These are phyloP conservation scores for Trigoniulus corallinus DNA, from an alignment of 1,140 invertebrate genomes.

Conservation along the genomic window DNA sequence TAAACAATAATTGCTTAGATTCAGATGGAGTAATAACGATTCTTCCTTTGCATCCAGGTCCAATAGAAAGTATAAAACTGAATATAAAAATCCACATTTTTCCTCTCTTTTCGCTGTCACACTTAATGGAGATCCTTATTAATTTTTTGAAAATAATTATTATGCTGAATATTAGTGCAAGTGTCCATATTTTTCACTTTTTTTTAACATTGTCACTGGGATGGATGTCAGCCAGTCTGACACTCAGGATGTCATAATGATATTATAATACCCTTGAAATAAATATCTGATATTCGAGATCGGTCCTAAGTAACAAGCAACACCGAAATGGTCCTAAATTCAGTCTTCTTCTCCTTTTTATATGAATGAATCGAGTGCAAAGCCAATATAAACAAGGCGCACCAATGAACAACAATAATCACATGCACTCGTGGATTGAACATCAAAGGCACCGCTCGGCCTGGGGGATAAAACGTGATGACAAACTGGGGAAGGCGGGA, in stretches of 20 bases:
- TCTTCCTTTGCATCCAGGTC: background rate
- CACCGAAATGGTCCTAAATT: background rate
- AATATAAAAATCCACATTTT: background rate
- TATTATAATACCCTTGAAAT: no score
- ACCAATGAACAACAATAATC: background rate
- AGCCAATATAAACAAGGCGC: background rate
- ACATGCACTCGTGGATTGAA: background rate
- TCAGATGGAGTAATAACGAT: background rate
- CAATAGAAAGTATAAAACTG: background rate
- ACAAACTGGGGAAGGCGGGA: no score
- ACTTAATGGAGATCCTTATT: background rate
- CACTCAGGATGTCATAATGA: no score
- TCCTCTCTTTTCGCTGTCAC: background rate
- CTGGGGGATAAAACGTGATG: no score
- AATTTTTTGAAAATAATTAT: background rate
- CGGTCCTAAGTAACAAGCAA: background rate
- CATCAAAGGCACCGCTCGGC: background rate
- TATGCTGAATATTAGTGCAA: background rate
- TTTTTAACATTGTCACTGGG: no score
- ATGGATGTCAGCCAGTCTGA: no score
- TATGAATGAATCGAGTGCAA: background rate
- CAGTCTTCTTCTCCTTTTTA: background rate
- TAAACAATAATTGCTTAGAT: background rate
- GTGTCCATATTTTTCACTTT: background rate
- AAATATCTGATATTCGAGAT: background rate